Evolutionary conservation across 35 echinoderm and acorn worm species (phyloP), one percentile per base, ranked within the genome.

Genomic region (Patiria miniata): DNA sequence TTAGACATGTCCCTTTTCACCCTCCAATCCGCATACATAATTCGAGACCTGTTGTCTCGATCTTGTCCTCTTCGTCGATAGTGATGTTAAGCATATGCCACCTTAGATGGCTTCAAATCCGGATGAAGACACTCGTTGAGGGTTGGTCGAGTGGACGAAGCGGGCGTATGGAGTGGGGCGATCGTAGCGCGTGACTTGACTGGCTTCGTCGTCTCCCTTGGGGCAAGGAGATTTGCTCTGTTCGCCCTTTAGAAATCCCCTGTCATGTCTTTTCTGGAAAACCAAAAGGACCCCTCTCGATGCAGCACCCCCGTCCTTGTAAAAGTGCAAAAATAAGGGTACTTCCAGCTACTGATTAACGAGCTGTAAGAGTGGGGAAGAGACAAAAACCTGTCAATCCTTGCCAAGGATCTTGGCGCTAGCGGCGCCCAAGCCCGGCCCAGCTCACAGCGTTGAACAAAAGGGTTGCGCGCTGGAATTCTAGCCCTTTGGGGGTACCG

Each of bases 91-190:
- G 21, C 65, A 73, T 32, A 30, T 36, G 34, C 26, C 65, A 73
- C 65, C 14, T 73, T 73, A 30, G 14, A 68, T 73, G 65, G 65
- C 65, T 73, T 73, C 65, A 7, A 36, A 73, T 73, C 7, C 65
- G 34, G 7, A 73, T 73, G 61, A 0, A 69, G 29, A 73, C 23
- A 36, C 65, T 73, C 29, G 65, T 73, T 30, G 26, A 9, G 65
- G 34, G 65, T 23, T 73, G 14, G 65, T 73, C 29, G 65, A 73
- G 65, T 73, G 26, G 26, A 73, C 2, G 34, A 23, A 12, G 14
- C 19, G 14, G 34, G 29, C 2, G 26, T 14, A 14, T 73, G 65
- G 65, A 32, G 65, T 73, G 65, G n/a, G 65, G 29, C 65, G 30
- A 32, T 28, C 2, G 34, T 9, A 73, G 65, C 21, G 10, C 65